Evolutionary conservation across 2,888 invertebrate genomes (phyloP).

Genomic region (Panzeria rudis): DNA sequence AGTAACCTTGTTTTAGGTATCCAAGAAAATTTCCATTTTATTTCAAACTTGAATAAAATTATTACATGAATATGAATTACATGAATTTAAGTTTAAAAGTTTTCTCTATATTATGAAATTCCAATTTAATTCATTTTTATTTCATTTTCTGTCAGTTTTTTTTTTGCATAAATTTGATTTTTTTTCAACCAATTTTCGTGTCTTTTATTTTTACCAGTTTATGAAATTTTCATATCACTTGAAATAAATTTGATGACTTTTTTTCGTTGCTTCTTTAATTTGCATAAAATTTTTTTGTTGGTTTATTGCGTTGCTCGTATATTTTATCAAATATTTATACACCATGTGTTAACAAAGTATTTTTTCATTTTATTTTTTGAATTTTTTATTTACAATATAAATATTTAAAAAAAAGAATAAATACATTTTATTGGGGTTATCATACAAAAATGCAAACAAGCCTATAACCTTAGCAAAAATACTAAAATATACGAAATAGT

Average conservation of each 20-base stretch:
- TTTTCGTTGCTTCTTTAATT: conserved; percentile 53
- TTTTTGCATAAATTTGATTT: conserved; percentile 57
- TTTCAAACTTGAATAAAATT: conserved; percentile 39
- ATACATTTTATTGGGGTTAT: conserved; percentile 70
- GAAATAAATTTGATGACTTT: conserved; percentile 64
- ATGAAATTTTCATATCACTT: conserved; percentile 64
- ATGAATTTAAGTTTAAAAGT: conserved; percentile 20
- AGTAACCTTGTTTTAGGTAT: conserved; percentile 24
- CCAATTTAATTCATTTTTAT: conserved; percentile 36
- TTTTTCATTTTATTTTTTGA: conserved; percentile 36
- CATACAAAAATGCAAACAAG: conserved; percentile 66
- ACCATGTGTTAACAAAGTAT: conserved; percentile 61
- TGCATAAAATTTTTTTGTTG: conserved; percentile 50
- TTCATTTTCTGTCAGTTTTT: conserved; percentile 13
- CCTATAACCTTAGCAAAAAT: conserved; percentile 36
- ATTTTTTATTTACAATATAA: conserved; percentile 47
- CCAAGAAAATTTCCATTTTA: conserved; percentile 30
- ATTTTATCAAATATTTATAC: conserved; percentile 65
- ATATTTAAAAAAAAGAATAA: conserved; percentile 37
- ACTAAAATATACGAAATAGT: conserved; percentile 55
- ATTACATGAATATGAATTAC: conserved; percentile 29
- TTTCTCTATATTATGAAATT: conserved; percentile 44
- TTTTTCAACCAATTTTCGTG: conserved; percentile 36
- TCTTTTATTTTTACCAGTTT: conserved; percentile 23
- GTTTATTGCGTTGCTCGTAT: conserved; percentile 31